Conservation (phyloP, 2,797 vertebrate genomes). For the Hydrophis major region DNA sequence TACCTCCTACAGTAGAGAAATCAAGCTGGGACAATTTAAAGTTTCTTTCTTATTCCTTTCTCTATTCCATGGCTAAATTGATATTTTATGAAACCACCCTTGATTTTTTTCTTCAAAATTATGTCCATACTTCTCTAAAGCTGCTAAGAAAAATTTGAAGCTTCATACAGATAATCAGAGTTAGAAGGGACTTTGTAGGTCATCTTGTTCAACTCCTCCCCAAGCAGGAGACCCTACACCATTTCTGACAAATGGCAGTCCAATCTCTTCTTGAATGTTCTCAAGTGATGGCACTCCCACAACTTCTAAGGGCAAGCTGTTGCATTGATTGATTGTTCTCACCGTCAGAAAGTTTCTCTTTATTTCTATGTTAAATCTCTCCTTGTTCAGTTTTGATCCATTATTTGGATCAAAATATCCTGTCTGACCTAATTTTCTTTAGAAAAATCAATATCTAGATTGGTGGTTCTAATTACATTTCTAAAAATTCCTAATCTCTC, state of each 20-base stretch:
- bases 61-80: not conserved
- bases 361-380: too few species aligned
- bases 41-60: not conserved
- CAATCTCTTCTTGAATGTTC: too few species aligned
- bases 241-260: too few species aligned
- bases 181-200: too few species aligned
- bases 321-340: too few species aligned
- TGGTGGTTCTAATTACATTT: not conserved
- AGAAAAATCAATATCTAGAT: not conserved
- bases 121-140: not conserved
- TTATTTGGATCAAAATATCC: too few species aligned
- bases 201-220: too few species aligned
- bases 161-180: not conserved
- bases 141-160: not conserved
- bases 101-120: not conserved
- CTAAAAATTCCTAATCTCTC: not conserved
- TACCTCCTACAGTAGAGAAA: not conserved
- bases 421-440: not conserved
- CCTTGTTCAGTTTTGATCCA: too few species aligned
- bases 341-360: too few species aligned
- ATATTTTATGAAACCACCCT: not conserved
- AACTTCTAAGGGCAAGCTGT: too few species aligned
- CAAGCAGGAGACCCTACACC: too few species aligned
- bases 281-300: too few species aligned
- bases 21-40: not conserved